These are phyloP conservation scores for Lapara coniferarum DNA, from an alignment of 2,888 invertebrate species.

Conservation along the genomic window DNA sequence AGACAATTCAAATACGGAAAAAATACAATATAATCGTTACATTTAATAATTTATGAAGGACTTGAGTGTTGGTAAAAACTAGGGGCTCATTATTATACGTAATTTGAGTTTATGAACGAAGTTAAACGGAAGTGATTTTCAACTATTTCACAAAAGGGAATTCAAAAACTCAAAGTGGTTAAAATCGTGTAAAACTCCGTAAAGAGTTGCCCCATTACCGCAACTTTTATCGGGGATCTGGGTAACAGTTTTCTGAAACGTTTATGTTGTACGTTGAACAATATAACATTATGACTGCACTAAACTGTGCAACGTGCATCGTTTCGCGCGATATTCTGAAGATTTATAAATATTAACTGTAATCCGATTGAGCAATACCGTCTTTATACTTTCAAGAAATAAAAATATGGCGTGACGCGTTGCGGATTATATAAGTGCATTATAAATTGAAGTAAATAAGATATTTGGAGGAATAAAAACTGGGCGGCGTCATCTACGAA, in stretches of 20 bases:
- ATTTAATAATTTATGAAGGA: slow-evolving; percentile 45
- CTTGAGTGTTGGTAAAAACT: slow-evolving; percentile 37
- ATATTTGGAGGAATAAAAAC: background rate
- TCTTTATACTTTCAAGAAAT: background rate
- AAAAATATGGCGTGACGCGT: background rate
- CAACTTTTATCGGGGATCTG: slow-evolving; percentile 26
- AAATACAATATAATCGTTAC: slow-evolving; percentile 47
- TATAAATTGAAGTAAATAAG: too few species aligned
- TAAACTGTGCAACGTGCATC: slow-evolving; percentile 14
- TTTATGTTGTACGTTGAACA: slow-evolving; percentile 17
- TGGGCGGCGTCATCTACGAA: slow-evolving; percentile 5
- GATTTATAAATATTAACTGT: slow-evolving; percentile 20
- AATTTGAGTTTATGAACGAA: slow-evolving; percentile 35
- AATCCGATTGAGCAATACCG: slow-evolving; percentile 6
- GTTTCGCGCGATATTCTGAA: background rate
- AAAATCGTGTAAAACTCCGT: slow-evolving; percentile 40
- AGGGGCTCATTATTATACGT: slow-evolving; percentile 35
- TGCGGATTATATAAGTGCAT: too few species aligned
- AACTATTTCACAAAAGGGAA: slow-evolving; percentile 43
- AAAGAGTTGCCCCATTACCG: slow-evolving; percentile 42
- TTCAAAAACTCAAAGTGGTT: slow-evolving; percentile 40
- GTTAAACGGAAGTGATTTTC: slow-evolving; percentile 40
- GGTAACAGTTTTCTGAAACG: slow-evolving; percentile 15
- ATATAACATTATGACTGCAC: slow-evolving; percentile 11
- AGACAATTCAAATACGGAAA: slow-evolving; percentile 49